Conservation (phyloP, 2,113 vertebrate genomes). For the Rhynchomys soricoides region DNA sequence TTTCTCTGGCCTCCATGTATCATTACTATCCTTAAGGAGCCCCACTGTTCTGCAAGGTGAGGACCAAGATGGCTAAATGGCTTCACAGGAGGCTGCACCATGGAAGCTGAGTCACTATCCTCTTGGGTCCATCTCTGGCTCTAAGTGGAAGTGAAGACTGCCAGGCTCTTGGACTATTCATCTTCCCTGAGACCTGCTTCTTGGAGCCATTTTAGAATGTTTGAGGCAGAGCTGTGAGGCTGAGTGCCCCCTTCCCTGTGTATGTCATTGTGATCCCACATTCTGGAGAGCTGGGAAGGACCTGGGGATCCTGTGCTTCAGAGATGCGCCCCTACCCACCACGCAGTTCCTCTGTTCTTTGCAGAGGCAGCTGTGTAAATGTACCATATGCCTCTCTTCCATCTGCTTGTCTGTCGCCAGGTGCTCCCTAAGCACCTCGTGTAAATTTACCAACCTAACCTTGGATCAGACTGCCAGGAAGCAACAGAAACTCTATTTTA, state of each 20-base stretch:
- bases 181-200: too few species aligned
- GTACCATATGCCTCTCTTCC: fast-evolving
- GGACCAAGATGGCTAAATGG: neutral
- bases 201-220: neutral
- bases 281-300: neutral
- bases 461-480: neutral
- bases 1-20: neutral
- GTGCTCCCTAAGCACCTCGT: neutral
- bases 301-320: neutral
- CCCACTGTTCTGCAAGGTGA: fast-evolving
- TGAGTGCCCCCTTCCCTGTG: neutral
- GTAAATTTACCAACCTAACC: neutral
- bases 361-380: neutral
- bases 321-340: neutral
- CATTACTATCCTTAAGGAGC: neutral
- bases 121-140: conserved; percentile 33
- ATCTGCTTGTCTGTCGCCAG: fast-evolving
- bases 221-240: too few species aligned
- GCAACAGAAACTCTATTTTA: neutral
- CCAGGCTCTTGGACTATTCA: fast-evolving
- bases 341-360: too few species aligned
- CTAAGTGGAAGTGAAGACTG: neutral
- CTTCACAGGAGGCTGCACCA: neutral
- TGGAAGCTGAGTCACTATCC: too few species aligned
- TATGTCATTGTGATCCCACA: too few species aligned